Evolutionary conservation across 2,113 vertebrate species (phyloP).

Genomic region (Collichthys lucidus): DNA sequence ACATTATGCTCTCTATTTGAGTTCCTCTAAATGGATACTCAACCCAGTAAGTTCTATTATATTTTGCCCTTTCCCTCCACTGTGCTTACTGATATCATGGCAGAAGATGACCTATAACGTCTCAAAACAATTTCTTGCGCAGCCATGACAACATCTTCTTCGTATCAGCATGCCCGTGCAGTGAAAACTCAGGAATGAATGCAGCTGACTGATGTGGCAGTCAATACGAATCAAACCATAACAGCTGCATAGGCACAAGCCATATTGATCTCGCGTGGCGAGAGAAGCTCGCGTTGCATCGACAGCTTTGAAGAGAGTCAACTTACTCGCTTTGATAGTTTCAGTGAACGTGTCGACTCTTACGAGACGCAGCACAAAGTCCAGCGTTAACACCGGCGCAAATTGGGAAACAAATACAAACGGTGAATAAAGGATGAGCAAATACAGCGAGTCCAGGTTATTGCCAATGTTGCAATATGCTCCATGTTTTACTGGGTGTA

Average conservation of each 20-base stretch:
- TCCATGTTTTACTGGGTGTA: conserved; percentile 69
- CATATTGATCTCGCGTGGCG: conserved; percentile 68
- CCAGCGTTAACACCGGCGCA: conserved; percentile 56
- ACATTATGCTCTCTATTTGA: conserved; percentile 74
- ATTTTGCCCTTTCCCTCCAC: conserved; percentile 66
- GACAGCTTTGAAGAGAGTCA: conserved; percentile 58
- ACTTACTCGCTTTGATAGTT: conserved; percentile 48
- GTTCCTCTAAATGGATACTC: conserved; percentile 73
- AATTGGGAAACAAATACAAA: conserved; percentile 68
- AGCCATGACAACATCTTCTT: conserved; percentile 46
- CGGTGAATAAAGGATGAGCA: conserved; percentile 65
- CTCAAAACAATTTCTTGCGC: conserved; percentile 58
- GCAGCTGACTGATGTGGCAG: conserved; percentile 51
- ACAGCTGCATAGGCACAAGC: conserved; percentile 69
- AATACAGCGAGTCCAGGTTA: conserved; percentile 52
- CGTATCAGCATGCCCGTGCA: neutral
- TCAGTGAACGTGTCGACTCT: conserved; percentile 7
- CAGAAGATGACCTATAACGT: conserved; percentile 59
- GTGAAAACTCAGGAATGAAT: conserved; percentile 51
- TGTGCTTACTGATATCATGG: conserved; percentile 65
- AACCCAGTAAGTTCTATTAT: conserved; percentile 70
- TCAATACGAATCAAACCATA: conserved; percentile 69
- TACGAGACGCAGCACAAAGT: conserved; percentile 40
- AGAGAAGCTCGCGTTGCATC: conserved; percentile 48
- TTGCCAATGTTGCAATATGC: conserved; percentile 70